Percentiles rank a stretch among this genome's conserved stretches.
phyloP scores from a whole-genome alignment of 2,888 invertebrate species.

The Entomobrya multifasciata region DNA sequence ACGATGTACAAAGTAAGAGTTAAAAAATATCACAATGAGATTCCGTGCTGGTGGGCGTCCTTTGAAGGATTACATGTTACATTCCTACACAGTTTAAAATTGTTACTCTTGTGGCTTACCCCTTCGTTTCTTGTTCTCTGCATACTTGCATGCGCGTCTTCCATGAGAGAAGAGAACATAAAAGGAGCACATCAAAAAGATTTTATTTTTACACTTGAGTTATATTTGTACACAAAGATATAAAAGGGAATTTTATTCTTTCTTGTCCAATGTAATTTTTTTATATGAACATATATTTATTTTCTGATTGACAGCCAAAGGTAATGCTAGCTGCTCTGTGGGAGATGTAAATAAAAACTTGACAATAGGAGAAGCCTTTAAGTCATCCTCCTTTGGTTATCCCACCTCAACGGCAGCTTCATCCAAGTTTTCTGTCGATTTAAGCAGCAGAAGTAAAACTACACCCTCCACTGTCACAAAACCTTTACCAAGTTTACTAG shows the following conservation, averaged over 20 bases:
- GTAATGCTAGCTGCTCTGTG: slow-evolving; percentile 77
- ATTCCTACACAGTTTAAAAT: slow-evolving; percentile 34
- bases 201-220: slow-evolving; percentile 44
- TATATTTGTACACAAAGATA: slow-evolving; percentile 22
- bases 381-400: slow-evolving; percentile 58
- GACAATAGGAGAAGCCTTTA: slow-evolving; percentile 67
- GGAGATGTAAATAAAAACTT: slow-evolving; percentile 79
- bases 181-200: slow-evolving; percentile 15
- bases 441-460: slow-evolving; percentile 39
- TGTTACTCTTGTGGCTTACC: slow-evolving; percentile 26
- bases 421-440: slow-evolving; percentile 44
- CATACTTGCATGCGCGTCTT: not conserved
- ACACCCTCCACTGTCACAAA: slow-evolving; percentile 62
- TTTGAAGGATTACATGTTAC: slow-evolving; percentile 73
- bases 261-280: slow-evolving; percentile 28
- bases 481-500: slow-evolving; percentile 50
- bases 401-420: slow-evolving; percentile 26
- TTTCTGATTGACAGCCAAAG: slow-evolving; percentile 79
- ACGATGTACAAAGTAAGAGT: slow-evolving; percentile 39
- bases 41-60: slow-evolving; percentile 76
- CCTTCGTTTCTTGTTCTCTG: slow-evolving; percentile 44
- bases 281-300: slow-evolving; percentile 65
- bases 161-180: slow-evolving; percentile 14
- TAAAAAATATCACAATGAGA: slow-evolving; percentile 72
- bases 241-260: slow-evolving; percentile 21